Conservation (phyloP, 53 echinoderm and acorn worm species). For the Apostichopus leukothele region DNA sequence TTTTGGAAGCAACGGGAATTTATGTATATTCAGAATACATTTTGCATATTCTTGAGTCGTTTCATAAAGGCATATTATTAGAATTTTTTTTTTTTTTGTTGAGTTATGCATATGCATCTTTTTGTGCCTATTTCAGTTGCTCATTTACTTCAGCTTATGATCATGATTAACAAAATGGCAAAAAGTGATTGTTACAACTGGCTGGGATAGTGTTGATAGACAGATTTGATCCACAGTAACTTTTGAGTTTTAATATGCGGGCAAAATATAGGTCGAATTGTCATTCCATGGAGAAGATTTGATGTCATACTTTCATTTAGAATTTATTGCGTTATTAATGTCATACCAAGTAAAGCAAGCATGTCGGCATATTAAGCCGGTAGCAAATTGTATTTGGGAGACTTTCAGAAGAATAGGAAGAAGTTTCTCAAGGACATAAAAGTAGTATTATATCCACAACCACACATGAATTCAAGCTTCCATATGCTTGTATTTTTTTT, state of each 20-base stretch:
- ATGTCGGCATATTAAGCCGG: no score
- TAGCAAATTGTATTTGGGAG: no score
- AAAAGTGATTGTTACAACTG: background rate
- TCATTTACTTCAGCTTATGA: background rate
- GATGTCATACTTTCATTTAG: background rate
- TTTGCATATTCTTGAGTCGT: background rate
- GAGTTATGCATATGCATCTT: slow-evolving; percentile 8
- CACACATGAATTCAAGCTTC: no score
- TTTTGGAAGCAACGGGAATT: background rate
- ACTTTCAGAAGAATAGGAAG: no score
- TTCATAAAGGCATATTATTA: background rate
- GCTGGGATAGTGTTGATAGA: background rate
- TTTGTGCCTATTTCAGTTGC: background rate
- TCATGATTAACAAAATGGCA: background rate
- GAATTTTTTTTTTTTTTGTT: background rate
- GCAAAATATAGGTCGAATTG: background rate
- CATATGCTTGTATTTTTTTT: no score
- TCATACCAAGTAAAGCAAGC: no score
- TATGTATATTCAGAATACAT: background rate
- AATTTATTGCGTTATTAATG: background rate
- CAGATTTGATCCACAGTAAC: background rate
- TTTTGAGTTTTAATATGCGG: background rate
- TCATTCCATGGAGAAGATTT: background rate
- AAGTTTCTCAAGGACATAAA: no score
- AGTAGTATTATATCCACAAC: no score